A percentile compares a stretch with the other conserved stretches of the same genome.
Evolutionary conservation across 2,888 invertebrate genomes (phyloP).

Genomic region (Monoplex corrugatus): DNA sequence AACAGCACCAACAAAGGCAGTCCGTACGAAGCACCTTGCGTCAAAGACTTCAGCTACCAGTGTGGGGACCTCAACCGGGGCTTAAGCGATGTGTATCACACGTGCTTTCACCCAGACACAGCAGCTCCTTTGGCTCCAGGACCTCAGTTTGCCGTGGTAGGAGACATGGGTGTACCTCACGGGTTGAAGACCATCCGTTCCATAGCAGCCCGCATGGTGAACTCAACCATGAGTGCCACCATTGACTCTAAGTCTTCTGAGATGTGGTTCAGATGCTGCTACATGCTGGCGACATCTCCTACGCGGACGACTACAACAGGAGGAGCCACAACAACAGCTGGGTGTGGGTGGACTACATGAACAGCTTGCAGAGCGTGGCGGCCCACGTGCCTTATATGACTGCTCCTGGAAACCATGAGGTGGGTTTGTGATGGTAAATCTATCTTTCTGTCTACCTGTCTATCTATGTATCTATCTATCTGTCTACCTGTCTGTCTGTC

Average conservation of each 20-base stretch:
- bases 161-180: conserved; percentile 57
- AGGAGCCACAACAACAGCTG: conserved; percentile 56
- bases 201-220: conserved; percentile 45
- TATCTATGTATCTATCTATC: no score
- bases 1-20: no score
- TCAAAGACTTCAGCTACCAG: conserved; percentile 49
- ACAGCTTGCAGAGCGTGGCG: conserved; percentile 52
- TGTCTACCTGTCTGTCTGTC: no score
- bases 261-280: conserved; percentile 53
- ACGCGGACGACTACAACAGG: conserved; percentile 56
- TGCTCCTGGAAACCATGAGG: conserved; percentile 61
- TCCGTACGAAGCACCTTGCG: not conserved
- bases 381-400: conserved; percentile 61
- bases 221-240: no score
- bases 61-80: conserved; percentile 56
- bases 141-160: conserved; percentile 55
- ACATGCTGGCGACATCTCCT: conserved; percentile 60
- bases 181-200: conserved; percentile 55
- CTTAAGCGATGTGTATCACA: conserved; percentile 51
- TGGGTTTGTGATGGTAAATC: not conserved
- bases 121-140: not conserved
- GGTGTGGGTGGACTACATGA: conserved; percentile 62
- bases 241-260: not conserved
- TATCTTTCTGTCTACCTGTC: no score
- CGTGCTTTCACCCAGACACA: conserved; percentile 33